phyloP scores from a whole-genome alignment of 2,888 invertebrate species.

The Nemotelus nigrinus region DNA sequence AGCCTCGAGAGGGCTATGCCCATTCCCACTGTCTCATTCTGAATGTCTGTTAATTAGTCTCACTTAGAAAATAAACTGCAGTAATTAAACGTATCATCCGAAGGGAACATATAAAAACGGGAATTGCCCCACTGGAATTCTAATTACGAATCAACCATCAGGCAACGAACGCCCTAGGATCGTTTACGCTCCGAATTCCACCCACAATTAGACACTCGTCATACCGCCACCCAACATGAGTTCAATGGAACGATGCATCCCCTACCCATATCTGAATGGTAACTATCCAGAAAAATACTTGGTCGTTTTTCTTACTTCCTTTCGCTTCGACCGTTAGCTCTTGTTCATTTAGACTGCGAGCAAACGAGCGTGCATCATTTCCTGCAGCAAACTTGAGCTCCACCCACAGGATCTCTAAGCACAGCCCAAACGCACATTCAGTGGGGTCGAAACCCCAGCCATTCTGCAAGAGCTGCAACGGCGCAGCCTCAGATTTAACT shows the following conservation, averaged over 20 bases:
- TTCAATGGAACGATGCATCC: neutral
- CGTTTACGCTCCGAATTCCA: slow-evolving; percentile 12
- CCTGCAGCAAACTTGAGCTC: neutral
- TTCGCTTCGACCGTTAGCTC: neutral
- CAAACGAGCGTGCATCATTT: neutral
- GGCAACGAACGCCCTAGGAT: slow-evolving; percentile 35
- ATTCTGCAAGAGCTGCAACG: no score
- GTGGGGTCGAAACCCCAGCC: neutral
- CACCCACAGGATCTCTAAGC: neutral
- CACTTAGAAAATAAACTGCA: slow-evolving; percentile 65
- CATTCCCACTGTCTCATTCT: slow-evolving; percentile 47
- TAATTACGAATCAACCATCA: slow-evolving; percentile 63
- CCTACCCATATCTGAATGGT: slow-evolving; percentile 14
- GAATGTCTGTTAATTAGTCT: slow-evolving; percentile 64
- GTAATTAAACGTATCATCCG: slow-evolving; percentile 61
- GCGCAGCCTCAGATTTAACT: no score
- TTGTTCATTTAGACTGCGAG: neutral
- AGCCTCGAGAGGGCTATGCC: neutral
- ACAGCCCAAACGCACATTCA: neutral
- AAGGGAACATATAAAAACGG: slow-evolving; percentile 50
- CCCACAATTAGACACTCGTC: slow-evolving; percentile 24
- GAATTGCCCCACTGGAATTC: slow-evolving; percentile 60
- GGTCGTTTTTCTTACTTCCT: slow-evolving; percentile 34
- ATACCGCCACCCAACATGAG: neutral
- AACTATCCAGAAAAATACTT: slow-evolving; percentile 29